These are phyloP conservation scores for Aphidius colemani DNA, from an alignment of 2,888 invertebrate species.

Conservation along the genomic window DNA sequence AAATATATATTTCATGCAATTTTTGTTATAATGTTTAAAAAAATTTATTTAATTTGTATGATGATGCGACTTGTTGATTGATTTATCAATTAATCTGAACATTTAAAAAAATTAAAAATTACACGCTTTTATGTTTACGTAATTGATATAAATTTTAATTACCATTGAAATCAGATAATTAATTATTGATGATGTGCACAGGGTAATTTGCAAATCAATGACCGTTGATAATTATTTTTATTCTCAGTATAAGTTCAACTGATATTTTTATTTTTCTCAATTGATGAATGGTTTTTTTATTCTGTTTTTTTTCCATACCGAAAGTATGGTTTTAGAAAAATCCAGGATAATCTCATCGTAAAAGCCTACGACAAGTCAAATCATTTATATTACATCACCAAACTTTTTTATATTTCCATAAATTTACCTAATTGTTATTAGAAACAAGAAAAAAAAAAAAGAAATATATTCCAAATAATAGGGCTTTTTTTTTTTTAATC, in stretches of 20 bases:
- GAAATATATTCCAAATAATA: too few relatives aligned
- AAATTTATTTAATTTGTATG: too few relatives aligned
- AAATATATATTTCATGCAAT: background rate
- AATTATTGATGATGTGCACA: slow-evolving; percentile 16
- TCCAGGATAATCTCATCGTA: slow-evolving; percentile 46
- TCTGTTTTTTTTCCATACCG: slow-evolving; percentile 34
- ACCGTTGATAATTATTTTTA: slow-evolving; percentile 22
- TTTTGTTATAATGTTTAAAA: background rate
- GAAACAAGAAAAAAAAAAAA: too few relatives aligned
- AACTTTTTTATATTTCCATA: slow-evolving; percentile 7
- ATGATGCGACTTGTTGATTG: background rate
- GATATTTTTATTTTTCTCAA: slow-evolving; percentile 3
- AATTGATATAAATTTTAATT: background rate
- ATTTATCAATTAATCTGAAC: background rate
- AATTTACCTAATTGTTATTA: background rate
- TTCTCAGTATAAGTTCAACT: background rate
- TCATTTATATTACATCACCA: slow-evolving; percentile 23
- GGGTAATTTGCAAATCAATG: slow-evolving; percentile 35
- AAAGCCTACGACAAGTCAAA: slow-evolving; percentile 1
- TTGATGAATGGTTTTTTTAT: background rate
- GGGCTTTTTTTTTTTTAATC: too few relatives aligned
- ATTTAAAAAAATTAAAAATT: background rate
- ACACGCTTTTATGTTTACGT: background rate
- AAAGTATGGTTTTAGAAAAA: slow-evolving; percentile 53
- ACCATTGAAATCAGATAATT: background rate